Evolutionary conservation across 2,888 invertebrate genomes (phyloP).

Genomic region (Andrena haemorrhoa): DNA sequence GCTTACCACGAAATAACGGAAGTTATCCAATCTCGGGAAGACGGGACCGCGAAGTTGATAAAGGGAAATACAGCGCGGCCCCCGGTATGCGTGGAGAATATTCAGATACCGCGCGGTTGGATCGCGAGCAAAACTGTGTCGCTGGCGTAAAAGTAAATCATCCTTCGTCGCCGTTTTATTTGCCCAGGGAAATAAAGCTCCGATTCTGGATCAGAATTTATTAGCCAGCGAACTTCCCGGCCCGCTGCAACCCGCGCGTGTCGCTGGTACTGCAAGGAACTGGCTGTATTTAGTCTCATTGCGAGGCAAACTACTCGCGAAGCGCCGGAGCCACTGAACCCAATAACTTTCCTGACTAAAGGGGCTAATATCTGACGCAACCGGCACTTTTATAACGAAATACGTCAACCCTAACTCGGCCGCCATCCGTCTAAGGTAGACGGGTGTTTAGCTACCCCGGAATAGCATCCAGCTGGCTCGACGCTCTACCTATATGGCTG

Average conservation of each 20-base stretch:
- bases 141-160: slow-evolving; percentile 40
- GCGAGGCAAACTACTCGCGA: not conserved
- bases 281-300: not conserved
- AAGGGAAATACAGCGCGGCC: slow-evolving; percentile 56
- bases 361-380: not conserved
- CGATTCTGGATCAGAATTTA: slow-evolving; percentile 40
- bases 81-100: slow-evolving; percentile 50
- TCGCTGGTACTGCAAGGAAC: not conserved
- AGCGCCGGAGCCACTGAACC: not conserved
- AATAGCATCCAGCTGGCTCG: not conserved
- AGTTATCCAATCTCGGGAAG: slow-evolving; percentile 71
- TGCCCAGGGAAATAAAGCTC: slow-evolving; percentile 48
- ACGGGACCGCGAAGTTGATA: slow-evolving; percentile 65
- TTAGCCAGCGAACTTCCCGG: slow-evolving; percentile 38
- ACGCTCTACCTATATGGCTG: not conserved
- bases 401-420: not conserved
- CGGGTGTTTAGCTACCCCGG: not conserved
- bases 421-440: not conserved
- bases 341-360: not conserved
- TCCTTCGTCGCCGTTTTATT: slow-evolving; percentile 35
- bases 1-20: slow-evolving; percentile 68
- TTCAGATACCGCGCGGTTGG: slow-evolving; percentile 23
- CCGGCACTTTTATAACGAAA: not conserved
- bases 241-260: not conserved
- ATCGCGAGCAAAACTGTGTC: slow-evolving; percentile 35